A percentile compares a stretch with the other conserved stretches of the same genome.
Evolutionary conservation across 2,113 vertebrate genomes (phyloP).

Genomic region (Microtus oregoni): DNA sequence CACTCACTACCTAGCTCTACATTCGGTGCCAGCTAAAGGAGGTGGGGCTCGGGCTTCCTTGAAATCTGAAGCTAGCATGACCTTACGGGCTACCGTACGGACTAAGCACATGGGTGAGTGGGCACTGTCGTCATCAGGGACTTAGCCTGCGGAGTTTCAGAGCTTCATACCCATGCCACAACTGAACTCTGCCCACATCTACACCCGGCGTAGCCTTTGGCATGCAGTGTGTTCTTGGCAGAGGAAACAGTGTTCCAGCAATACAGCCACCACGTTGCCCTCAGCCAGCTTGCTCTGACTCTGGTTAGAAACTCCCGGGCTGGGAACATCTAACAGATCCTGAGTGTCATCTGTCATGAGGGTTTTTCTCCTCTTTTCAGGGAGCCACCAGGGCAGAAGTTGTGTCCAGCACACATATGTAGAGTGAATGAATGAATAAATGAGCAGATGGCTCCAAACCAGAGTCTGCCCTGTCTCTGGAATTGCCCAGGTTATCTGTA

Average conservation of each 20-base stretch:
- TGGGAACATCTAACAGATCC: background rate
- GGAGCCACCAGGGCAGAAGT: background rate
- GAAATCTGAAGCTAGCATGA: background rate
- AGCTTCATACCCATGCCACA: background rate
- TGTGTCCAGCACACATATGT: too few relatives aligned
- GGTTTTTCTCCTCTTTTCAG: background rate
- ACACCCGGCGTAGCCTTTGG: too few relatives aligned
- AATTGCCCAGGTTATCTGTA: background rate
- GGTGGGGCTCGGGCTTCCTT: background rate
- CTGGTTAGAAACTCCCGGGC: background rate
- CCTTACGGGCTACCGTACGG: background rate
- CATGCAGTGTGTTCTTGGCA: accelerated
- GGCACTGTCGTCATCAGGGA: background rate
- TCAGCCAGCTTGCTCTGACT: background rate
- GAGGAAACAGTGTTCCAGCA: background rate
- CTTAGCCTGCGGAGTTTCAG: accelerated
- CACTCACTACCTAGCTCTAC: accelerated
- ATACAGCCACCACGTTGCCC: background rate
- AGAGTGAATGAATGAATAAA: background rate
- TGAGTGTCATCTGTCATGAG: background rate
- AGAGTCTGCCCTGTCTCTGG: background rate
- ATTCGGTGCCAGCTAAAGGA: accelerated
- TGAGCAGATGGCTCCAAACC: background rate
- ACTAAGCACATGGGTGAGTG: background rate
- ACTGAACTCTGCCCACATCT: accelerated